Conservation (phyloP, 2,888 invertebrate species). For the Campoplex capitator region DNA sequence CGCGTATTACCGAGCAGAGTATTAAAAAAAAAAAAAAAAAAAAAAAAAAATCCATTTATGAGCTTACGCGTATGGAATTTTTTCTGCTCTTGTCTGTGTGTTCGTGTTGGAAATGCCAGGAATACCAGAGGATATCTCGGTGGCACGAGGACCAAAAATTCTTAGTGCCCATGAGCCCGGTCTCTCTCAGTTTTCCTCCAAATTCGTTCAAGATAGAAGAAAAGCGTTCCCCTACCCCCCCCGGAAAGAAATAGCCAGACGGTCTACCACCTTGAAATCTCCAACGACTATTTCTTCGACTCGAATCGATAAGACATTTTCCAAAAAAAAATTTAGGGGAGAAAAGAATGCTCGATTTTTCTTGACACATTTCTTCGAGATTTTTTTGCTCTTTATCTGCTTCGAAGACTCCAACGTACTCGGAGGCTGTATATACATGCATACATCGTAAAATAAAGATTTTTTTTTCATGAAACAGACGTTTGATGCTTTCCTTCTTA, state of each 20-base stretch:
- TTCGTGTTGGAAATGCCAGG: conserved; percentile 68
- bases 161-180: conserved; percentile 74
- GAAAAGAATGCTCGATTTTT: conserved; percentile 3
- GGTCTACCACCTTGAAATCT: conserved; percentile 72
- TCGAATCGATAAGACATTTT: conserved; percentile 47
- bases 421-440: neutral
- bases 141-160: conserved; percentile 78
- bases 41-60: conserved; percentile 14
- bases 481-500: conserved; percentile 42
- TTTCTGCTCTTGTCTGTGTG: neutral
- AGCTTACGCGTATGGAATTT: conserved; percentile 44
- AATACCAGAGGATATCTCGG: conserved; percentile 76
- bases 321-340: neutral
- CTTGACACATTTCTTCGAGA: conserved; percentile 27
- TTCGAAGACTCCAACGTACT: neutral
- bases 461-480: neutral
- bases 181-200: conserved; percentile 73
- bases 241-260: conserved; percentile 19
- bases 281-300: conserved; percentile 49
- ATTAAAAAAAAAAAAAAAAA: neutral
- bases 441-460: neutral
- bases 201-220: conserved; percentile 80
- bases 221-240: neutral
- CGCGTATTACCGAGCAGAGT: conserved; percentile 50
- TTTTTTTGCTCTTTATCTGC: neutral